Evolutionary conservation across 2,113 vertebrate genomes (phyloP).

Genomic region (Neofelis nebulosa): DNA sequence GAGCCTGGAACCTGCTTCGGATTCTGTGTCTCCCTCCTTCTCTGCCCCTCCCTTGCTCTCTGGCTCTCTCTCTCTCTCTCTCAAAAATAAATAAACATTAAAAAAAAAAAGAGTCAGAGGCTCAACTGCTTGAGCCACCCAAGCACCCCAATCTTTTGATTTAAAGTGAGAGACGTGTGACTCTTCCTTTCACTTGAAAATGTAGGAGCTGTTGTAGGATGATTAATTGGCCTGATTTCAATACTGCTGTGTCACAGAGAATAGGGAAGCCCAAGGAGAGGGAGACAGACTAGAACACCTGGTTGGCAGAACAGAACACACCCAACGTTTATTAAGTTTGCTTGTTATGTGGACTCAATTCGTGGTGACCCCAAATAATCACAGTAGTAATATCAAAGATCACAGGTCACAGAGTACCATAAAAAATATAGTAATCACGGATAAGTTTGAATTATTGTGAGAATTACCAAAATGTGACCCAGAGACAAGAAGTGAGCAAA

Average conservation of each 20-base stretch:
- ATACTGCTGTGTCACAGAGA: background rate
- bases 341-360: background rate
- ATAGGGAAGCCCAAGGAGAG: background rate
- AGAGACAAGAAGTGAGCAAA: background rate
- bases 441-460: background rate
- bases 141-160: too few species aligned
- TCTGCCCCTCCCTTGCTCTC: background rate
- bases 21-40: background rate
- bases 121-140: too few species aligned
- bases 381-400: too few species aligned
- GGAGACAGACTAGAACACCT: background rate
- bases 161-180: background rate
- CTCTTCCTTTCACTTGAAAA: background rate
- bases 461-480: background rate
- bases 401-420: too few species aligned
- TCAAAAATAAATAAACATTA: background rate
- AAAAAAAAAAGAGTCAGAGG: background rate
- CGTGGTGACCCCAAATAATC: background rate
- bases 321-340: background rate
- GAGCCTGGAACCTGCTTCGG: background rate
- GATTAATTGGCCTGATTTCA: background rate
- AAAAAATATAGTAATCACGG: background rate
- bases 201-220: background rate
- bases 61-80: background rate
- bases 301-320: background rate